Conservation (phyloP, 2,797 vertebrate species). For the Amniataba percoides region DNA sequence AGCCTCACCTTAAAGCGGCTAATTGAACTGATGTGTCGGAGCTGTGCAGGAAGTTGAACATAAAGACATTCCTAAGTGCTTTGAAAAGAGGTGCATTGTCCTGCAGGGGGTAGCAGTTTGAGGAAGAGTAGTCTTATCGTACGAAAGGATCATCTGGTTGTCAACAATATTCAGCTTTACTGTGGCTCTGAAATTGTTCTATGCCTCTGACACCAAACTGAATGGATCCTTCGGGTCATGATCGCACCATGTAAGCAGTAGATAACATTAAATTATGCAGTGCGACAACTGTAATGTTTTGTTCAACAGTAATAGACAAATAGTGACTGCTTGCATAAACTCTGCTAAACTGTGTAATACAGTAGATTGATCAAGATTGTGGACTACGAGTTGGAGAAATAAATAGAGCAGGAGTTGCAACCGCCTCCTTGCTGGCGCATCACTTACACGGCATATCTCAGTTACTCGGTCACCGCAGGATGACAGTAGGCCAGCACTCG, state of each 20-base stretch:
- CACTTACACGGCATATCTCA: conserved; percentile 17
- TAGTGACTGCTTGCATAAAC: not conserved
- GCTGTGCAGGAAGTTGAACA: not conserved
- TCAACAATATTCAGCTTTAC: not conserved
- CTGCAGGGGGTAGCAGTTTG: not conserved
- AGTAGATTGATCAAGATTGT: conserved; percentile 5
- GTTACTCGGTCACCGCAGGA: conserved; percentile 21
- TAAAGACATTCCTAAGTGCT: not conserved
- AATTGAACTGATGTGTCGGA: not conserved
- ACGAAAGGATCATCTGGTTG: conserved; percentile 2
- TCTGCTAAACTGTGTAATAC: not conserved
- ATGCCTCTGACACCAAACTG: conserved; percentile 1
- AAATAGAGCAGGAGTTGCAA: not conserved
- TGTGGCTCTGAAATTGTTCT: not conserved
- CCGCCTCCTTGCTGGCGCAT: not conserved
- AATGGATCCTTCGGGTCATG: not conserved
- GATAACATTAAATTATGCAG: not conserved
- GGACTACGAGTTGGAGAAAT: not conserved
- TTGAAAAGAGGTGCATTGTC: not conserved
- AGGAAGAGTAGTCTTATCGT: conserved; percentile 8
- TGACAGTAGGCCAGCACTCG: conserved; percentile 39
- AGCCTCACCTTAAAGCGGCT: not conserved
- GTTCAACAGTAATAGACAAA: not conserved
- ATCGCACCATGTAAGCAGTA: not conserved
- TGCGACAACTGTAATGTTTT: not conserved